A percentile compares a stretch with the other conserved stretches of the same genome.
These are phyloP conservation scores for Nowickia ferox DNA, from an alignment of 2,888 invertebrate genomes.

Conservation along the genomic window DNA sequence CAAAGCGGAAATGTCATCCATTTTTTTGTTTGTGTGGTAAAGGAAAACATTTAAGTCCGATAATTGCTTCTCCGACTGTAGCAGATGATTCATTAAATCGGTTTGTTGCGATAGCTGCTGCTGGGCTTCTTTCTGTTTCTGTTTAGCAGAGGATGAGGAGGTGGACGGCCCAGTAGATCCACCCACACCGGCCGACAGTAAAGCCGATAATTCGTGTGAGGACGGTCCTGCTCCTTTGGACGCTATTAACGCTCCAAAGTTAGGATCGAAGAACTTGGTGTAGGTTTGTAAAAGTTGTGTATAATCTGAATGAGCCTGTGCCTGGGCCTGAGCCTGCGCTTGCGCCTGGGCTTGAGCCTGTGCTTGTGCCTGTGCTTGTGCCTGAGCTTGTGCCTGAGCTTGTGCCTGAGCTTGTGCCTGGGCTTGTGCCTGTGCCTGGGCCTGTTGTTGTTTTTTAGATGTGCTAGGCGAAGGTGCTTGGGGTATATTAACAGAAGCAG, in stretches of 20 bases:
- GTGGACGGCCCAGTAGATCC: constrained; percentile 66
- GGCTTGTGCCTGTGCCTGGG: constrained; percentile 69
- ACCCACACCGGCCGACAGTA: constrained; percentile 78
- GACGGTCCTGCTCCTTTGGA: constrained; percentile 76
- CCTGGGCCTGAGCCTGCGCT: constrained; percentile 68
- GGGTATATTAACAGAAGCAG: constrained; percentile 74
- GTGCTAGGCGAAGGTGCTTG: constrained; percentile 75
- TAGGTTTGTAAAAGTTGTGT: constrained; percentile 82
- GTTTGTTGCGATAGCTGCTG: constrained; percentile 76
- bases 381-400: constrained; percentile 16
- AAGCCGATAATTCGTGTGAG: constrained; percentile 79
- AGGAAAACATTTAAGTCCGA: constrained; percentile 80
- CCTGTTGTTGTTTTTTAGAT: constrained; percentile 72
- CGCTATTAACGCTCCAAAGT: constrained; percentile 77
- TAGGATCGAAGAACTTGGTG: constrained; percentile 82
- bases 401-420: constrained; percentile 75
- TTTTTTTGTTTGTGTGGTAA: constrained; percentile 82
- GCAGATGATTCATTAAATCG: constrained; percentile 81
- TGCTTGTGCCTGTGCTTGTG: constrained; percentile 74
- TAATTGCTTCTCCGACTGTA: constrained; percentile 82
- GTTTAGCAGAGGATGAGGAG: constrained; percentile 77
- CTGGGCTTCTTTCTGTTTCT: constrained; percentile 71
- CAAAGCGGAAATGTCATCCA: constrained; percentile 81
- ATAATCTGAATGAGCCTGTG: constrained; percentile 79
- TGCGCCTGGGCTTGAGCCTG: constrained; percentile 77